Evolutionary conservation across 2,113 vertebrate genomes (phyloP), one percentile per base, ranked within the genome.

Genomic region (Cheilinus undulatus): DNA sequence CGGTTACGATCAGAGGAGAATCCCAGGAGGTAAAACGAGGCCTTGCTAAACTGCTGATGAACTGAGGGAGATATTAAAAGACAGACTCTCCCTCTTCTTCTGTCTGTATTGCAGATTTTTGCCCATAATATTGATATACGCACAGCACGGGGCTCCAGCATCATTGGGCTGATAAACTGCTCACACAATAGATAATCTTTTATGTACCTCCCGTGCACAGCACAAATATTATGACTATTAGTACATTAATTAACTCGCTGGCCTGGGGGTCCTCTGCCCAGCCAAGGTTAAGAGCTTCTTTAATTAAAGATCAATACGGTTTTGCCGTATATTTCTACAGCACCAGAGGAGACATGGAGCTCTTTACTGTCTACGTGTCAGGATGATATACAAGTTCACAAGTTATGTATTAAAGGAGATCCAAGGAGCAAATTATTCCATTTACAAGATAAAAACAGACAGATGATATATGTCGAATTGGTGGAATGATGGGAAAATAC

Each of bases 171-270:
- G 93, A 94, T 92, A 94, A 93, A 94, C 89, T 93, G 91, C 92
- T 88, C 89, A 78, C 86, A 93, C 93, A 93, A 93, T 93, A 93
- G 92, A 94, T 94, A 93, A 94, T 93, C 92, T 94, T 94, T 94
- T 94, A 94, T 92, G 92, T 93, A 93, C 91, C 92, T 92, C 92
- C 91, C 89, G 89, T 92, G 91, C 92, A 93, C 88, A 93, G 92
- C 92, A 93, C 93, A 94, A 94, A 94, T 94, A 94, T 94, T 94
- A 94, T 94, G 88, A 94, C 92, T 94, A 93, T 92, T 93, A 94
- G 93, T 93, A 90, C 92, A 94, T 94, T 93, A 94, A 94, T 93
- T 92, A 94, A 93, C 92, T 92, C 86, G 59, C 86, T 87, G 89
- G 90, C 92, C 92, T 91, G 76, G 83, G 92, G 93, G 92, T 91